Conservation (phyloP, 2,888 invertebrate genomes). For the Ernsta delagoae region DNA sequence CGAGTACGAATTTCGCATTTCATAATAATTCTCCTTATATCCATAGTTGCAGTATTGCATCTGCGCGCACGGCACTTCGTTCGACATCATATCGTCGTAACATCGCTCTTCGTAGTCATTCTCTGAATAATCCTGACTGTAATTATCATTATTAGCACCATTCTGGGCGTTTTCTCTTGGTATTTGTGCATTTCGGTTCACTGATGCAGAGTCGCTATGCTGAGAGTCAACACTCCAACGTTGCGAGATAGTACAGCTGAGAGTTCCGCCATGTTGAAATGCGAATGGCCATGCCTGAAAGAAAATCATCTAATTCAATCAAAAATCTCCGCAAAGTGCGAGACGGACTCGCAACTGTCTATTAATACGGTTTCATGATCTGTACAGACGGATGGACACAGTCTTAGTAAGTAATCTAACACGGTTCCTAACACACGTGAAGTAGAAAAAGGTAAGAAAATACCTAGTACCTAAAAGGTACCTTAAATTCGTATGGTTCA, state of each 20-base stretch:
- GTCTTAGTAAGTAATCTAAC: too few species aligned
- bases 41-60: conserved; percentile 72
- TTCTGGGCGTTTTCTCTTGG: conserved; percentile 44
- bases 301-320: not conserved
- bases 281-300: conserved; percentile 94
- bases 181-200: conserved; percentile 43
- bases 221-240: conserved; percentile 70
- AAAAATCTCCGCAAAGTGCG: too few species aligned
- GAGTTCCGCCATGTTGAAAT: conserved; percentile 86
- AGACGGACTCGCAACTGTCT: too few species aligned
- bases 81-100: conserved; percentile 61
- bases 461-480: too few species aligned
- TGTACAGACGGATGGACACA: too few species aligned
- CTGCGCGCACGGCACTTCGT: conserved; percentile 54
- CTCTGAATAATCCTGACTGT: conserved; percentile 66
- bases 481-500: too few species aligned
- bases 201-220: conserved; percentile 46
- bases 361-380: too few species aligned
- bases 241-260: conserved; percentile 76
- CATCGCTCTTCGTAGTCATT: conserved; percentile 72
- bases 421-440: too few species aligned
- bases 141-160: conserved; percentile 50
- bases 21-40: conserved; percentile 74
- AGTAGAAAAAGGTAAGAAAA: too few species aligned
- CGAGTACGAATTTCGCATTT: conserved; percentile 65